A percentile compares a stretch with the other conserved stretches of the same genome.
phyloP scores from a whole-genome alignment of 2,888 invertebrate genomes.

The Prenolepis imparis region DNA sequence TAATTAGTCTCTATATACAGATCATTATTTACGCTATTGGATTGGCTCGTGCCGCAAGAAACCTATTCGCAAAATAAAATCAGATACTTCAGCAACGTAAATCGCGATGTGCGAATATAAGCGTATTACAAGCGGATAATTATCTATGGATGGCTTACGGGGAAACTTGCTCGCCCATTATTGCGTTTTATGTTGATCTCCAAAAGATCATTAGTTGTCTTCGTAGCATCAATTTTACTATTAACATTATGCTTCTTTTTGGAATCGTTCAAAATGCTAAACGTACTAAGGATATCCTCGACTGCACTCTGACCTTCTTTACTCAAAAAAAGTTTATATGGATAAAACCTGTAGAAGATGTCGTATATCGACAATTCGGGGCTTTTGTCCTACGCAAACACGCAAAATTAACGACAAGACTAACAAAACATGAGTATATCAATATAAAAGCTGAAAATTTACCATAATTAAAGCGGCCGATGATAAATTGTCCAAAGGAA shows the following conservation, averaged over 20 bases:
- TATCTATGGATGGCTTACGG: conserved; percentile 68
- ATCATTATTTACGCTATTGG: conserved; percentile 24
- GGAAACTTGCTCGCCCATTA: conserved; percentile 76
- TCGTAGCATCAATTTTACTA: conserved; percentile 76
- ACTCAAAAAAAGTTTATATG: conserved; percentile 93
- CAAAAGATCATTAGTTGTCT: conserved; percentile 83
- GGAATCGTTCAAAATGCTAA: conserved; percentile 86
- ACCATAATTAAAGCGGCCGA: conserved; percentile 91
- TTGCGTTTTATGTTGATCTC: conserved; percentile 86
- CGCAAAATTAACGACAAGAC: conserved; percentile 51
- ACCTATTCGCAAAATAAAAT: conserved; percentile 77
- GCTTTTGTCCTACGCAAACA: conserved; percentile 89
- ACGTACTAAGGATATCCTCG: conserved; percentile 90
- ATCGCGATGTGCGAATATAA: neutral
- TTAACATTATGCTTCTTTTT: conserved; percentile 46
- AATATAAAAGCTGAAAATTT: conserved; percentile 50
- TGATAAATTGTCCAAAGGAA: conserved; percentile 94
- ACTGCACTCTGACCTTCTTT: conserved; percentile 92
- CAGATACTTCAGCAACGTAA: neutral
- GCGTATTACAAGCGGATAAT: conserved; percentile 16
- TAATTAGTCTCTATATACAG: conserved; percentile 91
- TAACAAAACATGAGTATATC: neutral
- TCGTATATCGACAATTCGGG: conserved; percentile 90
- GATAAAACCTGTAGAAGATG: conserved; percentile 93
- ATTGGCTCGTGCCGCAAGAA: conserved; percentile 77